A percentile compares a stretch with the other conserved stretches of the same genome.
These are phyloP conservation scores for Cheilosia grossa DNA, from an alignment of 2,888 invertebrate species.

Conservation along the genomic window DNA sequence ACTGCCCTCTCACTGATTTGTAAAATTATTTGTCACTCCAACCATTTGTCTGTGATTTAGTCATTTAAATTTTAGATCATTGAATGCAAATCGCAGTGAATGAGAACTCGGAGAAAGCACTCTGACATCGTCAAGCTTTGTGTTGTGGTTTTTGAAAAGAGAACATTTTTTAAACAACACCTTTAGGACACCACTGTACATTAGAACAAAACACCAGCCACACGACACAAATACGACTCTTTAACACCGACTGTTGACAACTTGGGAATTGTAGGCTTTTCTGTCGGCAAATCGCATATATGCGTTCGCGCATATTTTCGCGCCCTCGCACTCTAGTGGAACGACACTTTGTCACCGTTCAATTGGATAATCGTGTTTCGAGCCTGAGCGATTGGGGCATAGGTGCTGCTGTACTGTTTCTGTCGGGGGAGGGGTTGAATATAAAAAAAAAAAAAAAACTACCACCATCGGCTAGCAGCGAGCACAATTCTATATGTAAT, in stretches of 20 bases:
- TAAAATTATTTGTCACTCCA: too few species aligned
- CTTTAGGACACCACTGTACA: neutral
- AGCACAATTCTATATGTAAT: neutral
- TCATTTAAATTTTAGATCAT: too few species aligned
- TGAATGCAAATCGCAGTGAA: too few species aligned
- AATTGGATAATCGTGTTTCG: constrained; percentile 73
- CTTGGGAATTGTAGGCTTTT: constrained; percentile 33
- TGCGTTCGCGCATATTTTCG: constrained; percentile 48
- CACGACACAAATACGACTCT: constrained; percentile 53
- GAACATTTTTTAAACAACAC: too few species aligned
- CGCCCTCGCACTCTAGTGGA: constrained; percentile 68
- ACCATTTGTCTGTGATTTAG: too few species aligned
- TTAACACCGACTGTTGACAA: constrained; percentile 19
- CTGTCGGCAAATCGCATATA: constrained; percentile 58
- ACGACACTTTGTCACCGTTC: constrained; percentile 72
- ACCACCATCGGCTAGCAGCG: constrained; percentile 13
- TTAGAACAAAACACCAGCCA: constrained; percentile 31
- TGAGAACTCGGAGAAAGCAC: too few species aligned
- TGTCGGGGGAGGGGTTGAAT: constrained; percentile 8
- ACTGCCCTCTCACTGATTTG: too few species aligned
- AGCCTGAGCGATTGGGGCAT: constrained; percentile 46
- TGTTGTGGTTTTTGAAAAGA: too few species aligned
- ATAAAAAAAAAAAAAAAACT: neutral
- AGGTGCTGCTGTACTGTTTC: constrained; percentile 15
- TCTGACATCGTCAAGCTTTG: too few species aligned